These are phyloP conservation scores for Drosophila lacteicornis DNA, from an alignment of 1,140 invertebrate species.

Conservation along the genomic window DNA sequence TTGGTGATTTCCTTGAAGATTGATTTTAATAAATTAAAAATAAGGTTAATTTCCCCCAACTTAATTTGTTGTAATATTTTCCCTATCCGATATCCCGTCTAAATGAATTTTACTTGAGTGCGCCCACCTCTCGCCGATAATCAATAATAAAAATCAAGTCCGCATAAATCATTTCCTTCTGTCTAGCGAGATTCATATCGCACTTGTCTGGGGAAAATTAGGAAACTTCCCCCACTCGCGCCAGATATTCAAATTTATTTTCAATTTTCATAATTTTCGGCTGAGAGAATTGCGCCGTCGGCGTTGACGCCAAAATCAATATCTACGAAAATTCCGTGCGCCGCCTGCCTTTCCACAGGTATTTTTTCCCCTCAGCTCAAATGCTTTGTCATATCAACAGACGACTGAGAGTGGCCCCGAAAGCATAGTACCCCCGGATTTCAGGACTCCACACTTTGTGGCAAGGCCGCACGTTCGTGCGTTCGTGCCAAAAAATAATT, in stretches of 20 bases:
- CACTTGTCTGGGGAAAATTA: slow-evolving; percentile 42
- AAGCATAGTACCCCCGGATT: slow-evolving; percentile 7
- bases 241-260: slow-evolving; percentile 48
- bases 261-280: slow-evolving; percentile 79
- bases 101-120: background rate
- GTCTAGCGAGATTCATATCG: slow-evolving; percentile 68
- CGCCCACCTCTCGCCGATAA: slow-evolving; percentile 41
- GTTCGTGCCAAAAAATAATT: slow-evolving; percentile 84
- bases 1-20: slow-evolving; percentile 2
- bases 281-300: slow-evolving; percentile 62
- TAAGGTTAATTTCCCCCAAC: too few species aligned
- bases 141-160: slow-evolving; percentile 69
- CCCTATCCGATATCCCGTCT: too few species aligned
- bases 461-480: slow-evolving; percentile 70
- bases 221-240: slow-evolving; percentile 16
- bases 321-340: slow-evolving; percentile 52
- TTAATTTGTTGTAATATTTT: too few species aligned
- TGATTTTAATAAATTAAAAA: background rate
- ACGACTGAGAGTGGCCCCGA: slow-evolving; percentile 31
- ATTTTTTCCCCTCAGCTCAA: slow-evolving; percentile 52
- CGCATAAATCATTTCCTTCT: slow-evolving; percentile 70
- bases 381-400: slow-evolving; percentile 72
- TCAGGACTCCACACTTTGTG: slow-evolving; percentile 29
- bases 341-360: slow-evolving; percentile 68
- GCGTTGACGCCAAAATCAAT: slow-evolving; percentile 73